A percentile compares a stretch with the other conserved stretches of the same genome.
Conservation (phyloP, 1,140 invertebrate species). For the Drosophila neocordata region DNA sequence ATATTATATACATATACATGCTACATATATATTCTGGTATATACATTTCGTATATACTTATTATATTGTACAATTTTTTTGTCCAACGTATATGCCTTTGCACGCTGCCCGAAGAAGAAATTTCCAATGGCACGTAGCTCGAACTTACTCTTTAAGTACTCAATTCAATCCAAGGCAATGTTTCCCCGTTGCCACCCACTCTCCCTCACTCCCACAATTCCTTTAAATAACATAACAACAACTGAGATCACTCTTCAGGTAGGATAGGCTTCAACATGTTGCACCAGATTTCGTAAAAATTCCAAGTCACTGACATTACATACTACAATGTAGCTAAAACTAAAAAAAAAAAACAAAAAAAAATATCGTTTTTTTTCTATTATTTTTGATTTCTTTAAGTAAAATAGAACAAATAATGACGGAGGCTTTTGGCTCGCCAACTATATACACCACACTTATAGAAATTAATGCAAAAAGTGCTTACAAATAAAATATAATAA, state of each 20-base stretch:
- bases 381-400: constrained; percentile 22
- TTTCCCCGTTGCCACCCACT: not conserved
- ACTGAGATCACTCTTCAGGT: constrained; percentile 36
- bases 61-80: constrained; percentile 51
- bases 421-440: constrained; percentile 9
- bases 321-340: constrained; percentile 31
- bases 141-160: constrained; percentile 13
- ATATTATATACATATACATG: constrained; percentile 8
- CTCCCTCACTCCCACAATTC: not conserved
- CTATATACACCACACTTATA: constrained; percentile 40
- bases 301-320: constrained; percentile 48
- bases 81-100: constrained; percentile 50
- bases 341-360: not conserved
- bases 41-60: constrained; percentile 30
- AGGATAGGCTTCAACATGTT: constrained; percentile 43
- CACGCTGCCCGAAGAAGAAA: constrained; percentile 30
- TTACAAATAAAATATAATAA: constrained; percentile 33
- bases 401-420: not conserved
- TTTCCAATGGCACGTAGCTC: constrained; percentile 12
- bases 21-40: constrained; percentile 1
- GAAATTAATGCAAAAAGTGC: constrained; percentile 52
- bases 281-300: constrained; percentile 69
- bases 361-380: not conserved
- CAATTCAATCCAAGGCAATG: constrained; percentile 18
- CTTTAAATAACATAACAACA: not conserved